Percentiles rank a stretch among this genome's conserved stretches.
phyloP scores from a whole-genome alignment of 2,888 invertebrate species.

The Eurytoma californica region DNA sequence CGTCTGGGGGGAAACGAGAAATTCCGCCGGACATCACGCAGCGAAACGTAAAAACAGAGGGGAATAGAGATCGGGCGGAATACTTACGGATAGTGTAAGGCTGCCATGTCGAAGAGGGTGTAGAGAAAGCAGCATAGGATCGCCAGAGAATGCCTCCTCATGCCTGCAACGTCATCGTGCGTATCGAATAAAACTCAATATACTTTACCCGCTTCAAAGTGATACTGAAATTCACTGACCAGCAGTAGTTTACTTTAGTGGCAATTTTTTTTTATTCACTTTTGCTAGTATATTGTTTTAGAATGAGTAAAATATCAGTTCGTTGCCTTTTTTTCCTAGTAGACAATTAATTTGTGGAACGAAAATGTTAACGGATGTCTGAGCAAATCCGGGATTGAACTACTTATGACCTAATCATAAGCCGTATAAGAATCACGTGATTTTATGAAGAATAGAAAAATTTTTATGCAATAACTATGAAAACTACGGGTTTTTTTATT shows the following conservation, averaged over 20 bases:
- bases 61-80: slow-evolving; percentile 4
- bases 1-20: neutral
- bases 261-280: too few species aligned
- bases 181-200: neutral
- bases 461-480: too few species aligned
- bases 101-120: slow-evolving; percentile 72
- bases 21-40: neutral
- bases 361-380: neutral
- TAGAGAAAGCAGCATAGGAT: slow-evolving; percentile 73
- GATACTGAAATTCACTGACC: too few species aligned
- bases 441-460: too few species aligned
- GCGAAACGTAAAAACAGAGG: slow-evolving; percentile 17
- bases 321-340: too few species aligned
- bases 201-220: neutral
- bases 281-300: too few species aligned
- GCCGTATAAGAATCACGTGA: neutral
- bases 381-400: too few species aligned
- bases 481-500: too few species aligned
- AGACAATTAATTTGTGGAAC: too few species aligned
- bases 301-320: too few species aligned
- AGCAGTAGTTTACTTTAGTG: too few species aligned
- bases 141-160: slow-evolving; percentile 73
- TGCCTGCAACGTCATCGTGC: slow-evolving; percentile 63
- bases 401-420: too few species aligned
- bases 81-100: slow-evolving; percentile 74